Percentiles rank a stretch among this genome's conserved stretches.
Evolutionary conservation across 2,113 vertebrate species (phyloP).

Genomic region (Crotalus helleri): DNA sequence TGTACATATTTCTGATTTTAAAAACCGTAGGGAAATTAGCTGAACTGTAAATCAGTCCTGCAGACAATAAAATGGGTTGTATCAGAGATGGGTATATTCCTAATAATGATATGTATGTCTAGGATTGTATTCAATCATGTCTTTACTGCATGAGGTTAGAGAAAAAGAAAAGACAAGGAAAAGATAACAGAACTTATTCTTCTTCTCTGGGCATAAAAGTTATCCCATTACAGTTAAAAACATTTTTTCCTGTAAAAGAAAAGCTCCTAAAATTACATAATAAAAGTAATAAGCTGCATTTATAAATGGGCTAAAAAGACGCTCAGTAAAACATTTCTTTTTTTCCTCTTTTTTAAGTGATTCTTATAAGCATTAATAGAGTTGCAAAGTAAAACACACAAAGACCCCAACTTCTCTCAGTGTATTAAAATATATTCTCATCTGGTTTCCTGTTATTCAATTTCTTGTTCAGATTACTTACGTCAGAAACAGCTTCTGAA

Average conservation of each 20-base stretch:
- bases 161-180: constrained; percentile 7
- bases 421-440: neutral
- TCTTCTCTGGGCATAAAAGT: constrained; percentile 30
- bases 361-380: constrained; percentile 21
- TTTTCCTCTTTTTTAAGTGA: constrained; percentile 19
- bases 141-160: constrained; percentile 5
- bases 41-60: neutral
- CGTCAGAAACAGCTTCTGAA: neutral
- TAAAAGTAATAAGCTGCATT: constrained; percentile 15
- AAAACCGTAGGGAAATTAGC: neutral
- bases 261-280: constrained; percentile 14
- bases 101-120: neutral
- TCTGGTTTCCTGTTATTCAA: neutral
- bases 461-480: neutral
- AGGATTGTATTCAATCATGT: neutral
- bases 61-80: neutral
- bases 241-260: neutral
- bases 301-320: constrained; percentile 11
- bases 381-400: neutral
- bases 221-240: constrained; percentile 14
- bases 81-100: neutral
- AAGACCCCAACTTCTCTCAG: neutral
- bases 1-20: neutral
- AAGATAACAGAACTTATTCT: neutral
- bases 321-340: constrained; percentile 38